Conservation (phyloP, 2,113 vertebrate species). For the Tragulus kanchil region DNA sequence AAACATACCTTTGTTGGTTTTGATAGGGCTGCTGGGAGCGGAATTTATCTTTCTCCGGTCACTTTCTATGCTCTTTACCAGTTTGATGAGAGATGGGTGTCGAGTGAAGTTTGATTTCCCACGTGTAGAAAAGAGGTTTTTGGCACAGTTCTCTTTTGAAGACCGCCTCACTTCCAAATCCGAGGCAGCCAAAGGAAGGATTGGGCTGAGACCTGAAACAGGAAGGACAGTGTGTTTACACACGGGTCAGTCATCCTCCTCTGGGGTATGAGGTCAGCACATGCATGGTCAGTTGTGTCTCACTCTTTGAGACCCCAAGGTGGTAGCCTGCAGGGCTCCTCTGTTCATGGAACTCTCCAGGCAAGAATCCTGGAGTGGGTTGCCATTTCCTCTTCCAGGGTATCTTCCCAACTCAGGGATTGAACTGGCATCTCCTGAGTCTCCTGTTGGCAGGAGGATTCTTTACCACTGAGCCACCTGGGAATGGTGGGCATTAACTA, state of each 20-base stretch:
- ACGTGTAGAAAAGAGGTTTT: conserved; percentile 94
- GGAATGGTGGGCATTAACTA: neutral
- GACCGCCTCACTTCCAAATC: conserved; percentile 81
- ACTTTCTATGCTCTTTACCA: conserved; percentile 93
- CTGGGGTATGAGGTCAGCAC: neutral
- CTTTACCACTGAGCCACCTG: neutral
- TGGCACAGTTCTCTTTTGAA: conserved; percentile 93
- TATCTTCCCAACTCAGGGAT: neutral
- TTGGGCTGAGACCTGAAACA: conserved; percentile 81
- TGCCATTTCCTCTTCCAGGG: neutral
- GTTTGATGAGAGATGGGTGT: conserved; percentile 95
- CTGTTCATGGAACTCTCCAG: neutral
- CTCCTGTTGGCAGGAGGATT: neutral
- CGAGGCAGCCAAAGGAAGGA: conserved; percentile 57
- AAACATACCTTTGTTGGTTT: conserved; percentile 87
- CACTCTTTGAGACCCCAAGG: neutral
- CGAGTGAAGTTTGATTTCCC: conserved; percentile 93
- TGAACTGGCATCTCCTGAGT: neutral
- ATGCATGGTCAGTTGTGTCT: neutral
- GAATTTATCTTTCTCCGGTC: conserved; percentile 96
- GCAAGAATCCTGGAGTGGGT: neutral
- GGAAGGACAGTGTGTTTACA: neutral
- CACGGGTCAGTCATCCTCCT: neutral
- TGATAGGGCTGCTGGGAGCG: conserved; percentile 94
- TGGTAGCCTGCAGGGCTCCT: neutral